Base-by-base conservation (phyloP, 2,888 invertebrate genomes). In the Cinara cedri region DNA sequence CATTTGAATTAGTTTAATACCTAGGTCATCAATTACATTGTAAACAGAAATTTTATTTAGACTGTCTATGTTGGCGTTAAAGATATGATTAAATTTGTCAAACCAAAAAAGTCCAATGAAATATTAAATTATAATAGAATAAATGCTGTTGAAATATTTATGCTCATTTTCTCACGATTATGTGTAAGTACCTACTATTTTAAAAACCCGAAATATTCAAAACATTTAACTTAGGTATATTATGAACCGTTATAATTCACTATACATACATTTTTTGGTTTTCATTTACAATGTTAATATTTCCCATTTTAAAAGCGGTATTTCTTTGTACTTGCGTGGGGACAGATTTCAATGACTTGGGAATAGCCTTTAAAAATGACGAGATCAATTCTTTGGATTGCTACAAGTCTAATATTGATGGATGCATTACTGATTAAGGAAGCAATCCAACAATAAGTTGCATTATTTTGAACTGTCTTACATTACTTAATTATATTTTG, bases 261-360 rank as follows among this genome's bases (percentile, higher is more conserved):
- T 34, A 34, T 34, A 34, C 34, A 6, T 34, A 34, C 3, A 4
- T 34, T 34, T 34, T 34, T 6, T 4, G 75, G n/a, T 44, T 75
- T 8, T 44, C 65, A 16, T 78, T 68, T 21, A 60, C 46, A 1
- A 1, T 78, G 34, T 16, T 78, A 1, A n/a, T 78, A 21, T n/a
- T 78, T 16, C 78, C 78, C 13, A 68, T 60, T 10, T 8, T 70
- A 2, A 68, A 70, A 68, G 10, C 70, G 34, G 34, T 34, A 34
- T 0, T 62, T 70, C 3, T 87, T 83, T 87, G 87, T 83, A 82
- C 87, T 60, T 87, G 87, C 72, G 86, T 86, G 49, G 85, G 86
- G 16, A 82, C 84, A 16, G 84, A 85, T 49, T 86, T 85, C 9
- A 81, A 84, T 46, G 84, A 85, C 44, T 84, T 88, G 65, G 84